A percentile compares a stretch with the other conserved stretches of the same genome.
These are phyloP conservation scores for Sitophilus oryzae DNA, from an alignment of 1,140 invertebrate species.

Conservation along the genomic window DNA sequence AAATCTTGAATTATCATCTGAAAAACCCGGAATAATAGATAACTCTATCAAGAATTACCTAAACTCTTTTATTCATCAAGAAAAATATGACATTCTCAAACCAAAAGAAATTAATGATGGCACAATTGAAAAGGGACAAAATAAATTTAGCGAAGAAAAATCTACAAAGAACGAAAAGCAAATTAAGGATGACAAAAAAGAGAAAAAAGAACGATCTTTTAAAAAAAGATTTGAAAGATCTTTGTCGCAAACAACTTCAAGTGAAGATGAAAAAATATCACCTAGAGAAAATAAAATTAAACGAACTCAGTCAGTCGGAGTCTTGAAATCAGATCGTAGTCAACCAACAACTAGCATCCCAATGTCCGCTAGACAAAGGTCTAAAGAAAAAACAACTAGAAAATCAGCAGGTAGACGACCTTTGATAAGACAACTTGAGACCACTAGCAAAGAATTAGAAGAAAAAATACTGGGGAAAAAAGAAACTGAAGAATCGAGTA, in stretches of 20 bases:
- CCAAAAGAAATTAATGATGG: too few relatives aligned
- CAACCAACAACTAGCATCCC: slow-evolving; percentile 10
- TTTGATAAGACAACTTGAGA: slow-evolving; percentile 12
- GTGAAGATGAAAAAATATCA: too few relatives aligned
- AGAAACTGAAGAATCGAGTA: neutral
- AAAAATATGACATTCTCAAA: too few relatives aligned
- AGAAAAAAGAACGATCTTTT: too few relatives aligned
- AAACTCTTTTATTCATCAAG: neutral
- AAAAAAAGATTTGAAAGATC: too few relatives aligned
- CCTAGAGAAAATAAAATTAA: too few relatives aligned
- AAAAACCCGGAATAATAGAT: neutral
- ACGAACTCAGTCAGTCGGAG: slow-evolving; percentile 13
- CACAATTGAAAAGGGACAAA: too few relatives aligned
- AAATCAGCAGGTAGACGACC: slow-evolving; percentile 16
- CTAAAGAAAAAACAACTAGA: neutral
- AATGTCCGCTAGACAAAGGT: neutral
- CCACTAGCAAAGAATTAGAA: slow-evolving; percentile 14
- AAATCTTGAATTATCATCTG: neutral
- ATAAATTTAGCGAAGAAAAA: too few relatives aligned
- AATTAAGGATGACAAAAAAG: too few relatives aligned
- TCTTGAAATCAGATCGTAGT: neutral
- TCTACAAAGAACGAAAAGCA: too few relatives aligned
- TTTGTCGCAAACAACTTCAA: too few relatives aligned
- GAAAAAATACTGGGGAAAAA: slow-evolving; percentile 8
- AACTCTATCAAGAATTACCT: neutral